A percentile compares a stretch with the other conserved stretches of the same genome.
Conservation (phyloP, 2,888 invertebrate genomes). For the Thymelicus lineola region DNA sequence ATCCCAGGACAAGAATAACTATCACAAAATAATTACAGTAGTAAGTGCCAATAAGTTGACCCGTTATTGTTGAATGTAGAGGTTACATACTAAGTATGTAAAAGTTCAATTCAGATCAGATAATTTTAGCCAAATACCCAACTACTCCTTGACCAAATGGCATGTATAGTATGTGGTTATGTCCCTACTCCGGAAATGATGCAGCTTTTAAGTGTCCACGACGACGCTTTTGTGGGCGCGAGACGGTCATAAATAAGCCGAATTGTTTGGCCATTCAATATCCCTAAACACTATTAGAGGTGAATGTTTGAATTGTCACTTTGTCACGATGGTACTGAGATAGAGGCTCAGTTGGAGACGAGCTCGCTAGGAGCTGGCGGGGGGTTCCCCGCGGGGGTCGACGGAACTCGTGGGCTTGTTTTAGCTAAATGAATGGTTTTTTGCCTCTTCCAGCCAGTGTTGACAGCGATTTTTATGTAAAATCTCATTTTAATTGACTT, state of each 20-base stretch:
- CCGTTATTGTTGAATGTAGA: too few species aligned
- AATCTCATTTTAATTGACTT: conserved; percentile 22
- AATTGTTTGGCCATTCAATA: conserved; percentile 74
- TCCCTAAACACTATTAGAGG: conserved; percentile 80
- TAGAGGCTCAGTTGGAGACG: conserved; percentile 61
- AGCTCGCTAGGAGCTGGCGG: conserved; percentile 56
- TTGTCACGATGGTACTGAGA: conserved; percentile 66
- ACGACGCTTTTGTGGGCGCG: conserved; percentile 68
- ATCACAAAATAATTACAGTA: too few species aligned
- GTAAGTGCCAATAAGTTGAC: too few species aligned
- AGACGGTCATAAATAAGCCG: conserved; percentile 75
- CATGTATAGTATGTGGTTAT: neutral
- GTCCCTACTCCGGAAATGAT: conserved; percentile 67
- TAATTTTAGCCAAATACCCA: too few species aligned
- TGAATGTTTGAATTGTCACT: conserved; percentile 81
- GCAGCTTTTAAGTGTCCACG: conserved; percentile 66
- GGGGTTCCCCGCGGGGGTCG: conserved; percentile 52
- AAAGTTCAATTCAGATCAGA: too few species aligned
- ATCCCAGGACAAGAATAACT: too few species aligned
- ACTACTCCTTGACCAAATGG: too few species aligned
- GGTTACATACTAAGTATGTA: too few species aligned
- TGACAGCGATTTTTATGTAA: conserved; percentile 44
- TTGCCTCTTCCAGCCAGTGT: conserved; percentile 44
- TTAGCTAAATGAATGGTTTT: conserved; percentile 45
- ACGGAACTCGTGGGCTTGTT: conserved; percentile 40